Base-by-base conservation (phyloP, 2,888 invertebrate species). In the Tenthredo scrophulariae region DNA sequence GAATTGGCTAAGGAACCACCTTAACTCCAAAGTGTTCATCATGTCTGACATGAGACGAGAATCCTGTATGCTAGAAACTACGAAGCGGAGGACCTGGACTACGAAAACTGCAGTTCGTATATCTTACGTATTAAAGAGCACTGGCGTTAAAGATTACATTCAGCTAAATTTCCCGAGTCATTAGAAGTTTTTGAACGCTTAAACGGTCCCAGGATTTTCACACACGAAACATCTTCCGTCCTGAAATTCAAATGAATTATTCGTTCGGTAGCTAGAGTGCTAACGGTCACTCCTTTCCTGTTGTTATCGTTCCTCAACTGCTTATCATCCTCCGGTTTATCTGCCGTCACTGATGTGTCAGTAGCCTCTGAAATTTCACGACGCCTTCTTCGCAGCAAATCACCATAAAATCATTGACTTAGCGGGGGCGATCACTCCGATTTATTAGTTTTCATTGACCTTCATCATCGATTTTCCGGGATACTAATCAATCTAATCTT, bases 241-340 rank as follows among this genome's bases (percentile, higher is more conserved):
- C 90, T 89, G 84, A 92, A 91, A 86, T 91, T 90, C 6, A 91
- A 83, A 84, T 89, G 86, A 79, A 88, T 77, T 62, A 65, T 84
- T 67, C 15, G 26, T 15, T 62, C 79, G 22, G 79, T 62, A 37
- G 13, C 22, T 9, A 29, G 54, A 29, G 54, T 50, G 9, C 15
- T 37, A 43, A n/a, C 37, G 6, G 18, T 37, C 33, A n/a, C 40
- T n/a, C 9, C 72, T 37, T 2, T n/a, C 18, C 6, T 15, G 18
- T 1, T 33, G 0, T 40, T 40, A 70, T 70, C 37, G 37, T 5
- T n/a, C 10, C n/a, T 72, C n/a, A n/a, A 18, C 33, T 70, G 6
- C 5, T 70, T 33, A 37, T 70, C 9, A 37, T 33, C 18, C 0
- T 72, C 43, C 6, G 72, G 10, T 40, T 40, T 22, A 7, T n/a